Evolutionary conservation across 2,888 invertebrate genomes (phyloP).

Genomic region (Hololepta plana): DNA sequence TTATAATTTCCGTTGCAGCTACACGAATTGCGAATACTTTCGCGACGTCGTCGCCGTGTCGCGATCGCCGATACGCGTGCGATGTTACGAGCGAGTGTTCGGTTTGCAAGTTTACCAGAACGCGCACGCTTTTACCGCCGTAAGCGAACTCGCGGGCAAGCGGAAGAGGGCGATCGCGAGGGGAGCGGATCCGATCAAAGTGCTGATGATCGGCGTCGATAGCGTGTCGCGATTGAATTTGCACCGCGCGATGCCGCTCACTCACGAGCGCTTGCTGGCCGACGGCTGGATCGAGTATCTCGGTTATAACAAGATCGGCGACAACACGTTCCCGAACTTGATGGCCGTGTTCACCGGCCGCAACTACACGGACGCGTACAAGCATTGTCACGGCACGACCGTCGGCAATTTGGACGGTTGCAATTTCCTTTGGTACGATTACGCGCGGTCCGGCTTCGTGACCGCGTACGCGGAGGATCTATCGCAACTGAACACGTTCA

Average conservation of each 20-base stretch:
- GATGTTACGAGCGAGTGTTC: no score
- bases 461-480: constrained; percentile 69
- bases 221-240: constrained; percentile 67
- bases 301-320: constrained; percentile 47
- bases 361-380: constrained; percentile 25
- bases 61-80: no score
- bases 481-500: constrained; percentile 52
- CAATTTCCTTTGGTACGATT: constrained; percentile 63
- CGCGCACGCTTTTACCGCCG: constrained; percentile 33
- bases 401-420: constrained; percentile 46
- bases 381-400: constrained; percentile 31
- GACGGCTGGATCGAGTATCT: constrained; percentile 22
- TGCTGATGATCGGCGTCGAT: constrained; percentile 68
- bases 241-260: constrained; percentile 54
- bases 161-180: constrained; percentile 16
- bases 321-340: constrained; percentile 80
- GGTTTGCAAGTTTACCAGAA: constrained; percentile 33
- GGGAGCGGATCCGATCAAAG: constrained; percentile 31
- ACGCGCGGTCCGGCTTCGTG: constrained; percentile 47
- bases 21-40: no score
- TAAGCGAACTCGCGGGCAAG: constrained; percentile 31
- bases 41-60: no score
- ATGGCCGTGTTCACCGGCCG: constrained; percentile 64
- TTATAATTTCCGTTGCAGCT: no score
- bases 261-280: constrained; percentile 43